These are phyloP conservation scores for Cataglyphis cursor DNA, from an alignment of 2,888 invertebrate genomes.

Conservation along the genomic window DNA sequence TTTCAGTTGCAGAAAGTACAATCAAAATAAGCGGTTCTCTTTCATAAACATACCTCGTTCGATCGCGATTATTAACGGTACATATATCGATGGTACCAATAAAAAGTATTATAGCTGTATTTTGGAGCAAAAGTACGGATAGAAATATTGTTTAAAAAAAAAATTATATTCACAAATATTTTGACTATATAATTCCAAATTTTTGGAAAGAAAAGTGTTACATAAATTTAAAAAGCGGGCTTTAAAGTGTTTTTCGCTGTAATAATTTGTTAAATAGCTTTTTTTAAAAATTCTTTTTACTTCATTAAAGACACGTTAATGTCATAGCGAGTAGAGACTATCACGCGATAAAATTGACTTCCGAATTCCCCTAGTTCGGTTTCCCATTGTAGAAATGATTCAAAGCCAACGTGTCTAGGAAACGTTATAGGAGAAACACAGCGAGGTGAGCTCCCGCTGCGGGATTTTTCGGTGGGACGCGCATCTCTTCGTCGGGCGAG, in stretches of 20 bases:
- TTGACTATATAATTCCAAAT: not conserved
- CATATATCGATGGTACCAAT: not conserved
- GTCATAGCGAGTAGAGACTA: not conserved
- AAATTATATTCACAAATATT: not conserved
- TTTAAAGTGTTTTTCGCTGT: not conserved
- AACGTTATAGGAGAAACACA: constrained; percentile 5
- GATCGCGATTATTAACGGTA: not conserved
- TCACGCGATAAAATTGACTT: constrained; percentile 28
- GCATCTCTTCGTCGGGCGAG: constrained; percentile 20
- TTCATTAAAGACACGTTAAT: not conserved
- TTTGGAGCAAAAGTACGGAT: not conserved
- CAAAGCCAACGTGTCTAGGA: constrained; percentile 20
- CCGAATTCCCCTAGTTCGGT: constrained; percentile 17
- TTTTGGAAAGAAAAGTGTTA: not conserved
- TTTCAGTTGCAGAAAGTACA: not conserved
- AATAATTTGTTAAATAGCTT: not conserved
- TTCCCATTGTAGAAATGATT: not conserved
- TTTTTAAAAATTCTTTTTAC: not conserved
- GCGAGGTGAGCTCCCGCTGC: constrained; percentile 39
- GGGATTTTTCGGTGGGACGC: constrained; percentile 38
- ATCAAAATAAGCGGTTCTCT: not conserved
- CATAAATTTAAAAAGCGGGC: not conserved
- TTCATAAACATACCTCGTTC: not conserved
- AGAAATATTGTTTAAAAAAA: not conserved
- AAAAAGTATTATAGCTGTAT: not conserved